Conservation (phyloP, 2,113 vertebrate species). For the Speoplatyrhinus poulsoni region DNA sequence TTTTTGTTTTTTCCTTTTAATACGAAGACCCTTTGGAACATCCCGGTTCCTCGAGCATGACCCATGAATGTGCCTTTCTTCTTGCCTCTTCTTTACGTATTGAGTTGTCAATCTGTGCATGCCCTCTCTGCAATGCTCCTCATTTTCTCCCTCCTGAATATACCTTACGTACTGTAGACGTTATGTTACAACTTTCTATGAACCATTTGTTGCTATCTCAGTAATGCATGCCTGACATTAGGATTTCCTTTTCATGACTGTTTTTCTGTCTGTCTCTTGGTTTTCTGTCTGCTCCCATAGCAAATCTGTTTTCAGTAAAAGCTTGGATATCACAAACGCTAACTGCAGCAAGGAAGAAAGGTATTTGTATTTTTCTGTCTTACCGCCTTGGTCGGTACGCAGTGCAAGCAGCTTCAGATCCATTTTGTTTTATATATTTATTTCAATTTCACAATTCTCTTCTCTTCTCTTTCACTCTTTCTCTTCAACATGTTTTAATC, state of each 20-base stretch:
- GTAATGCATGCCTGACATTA: conserved; percentile 43
- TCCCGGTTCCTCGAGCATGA: conserved; percentile 33
- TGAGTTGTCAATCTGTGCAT: conserved; percentile 26
- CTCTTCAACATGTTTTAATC: background rate
- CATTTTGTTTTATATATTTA: background rate
- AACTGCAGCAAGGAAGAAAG: conserved; percentile 97
- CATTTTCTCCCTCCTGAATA: background rate
- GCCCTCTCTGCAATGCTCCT: conserved; percentile 8
- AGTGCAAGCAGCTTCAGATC: background rate
- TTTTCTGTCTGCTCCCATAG: conserved; percentile 63
- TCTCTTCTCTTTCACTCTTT: too few species aligned
- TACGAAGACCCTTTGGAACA: conserved; percentile 2
- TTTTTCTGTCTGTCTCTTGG: conserved; percentile 63
- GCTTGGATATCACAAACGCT: conserved; percentile 99
- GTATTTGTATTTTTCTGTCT: conserved; percentile 74
- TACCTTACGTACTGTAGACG: background rate
- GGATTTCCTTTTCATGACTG: conserved; percentile 51
- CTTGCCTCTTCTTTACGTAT: background rate
- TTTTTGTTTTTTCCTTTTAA: background rate
- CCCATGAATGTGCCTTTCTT: conserved; percentile 19
- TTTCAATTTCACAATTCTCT: too few species aligned
- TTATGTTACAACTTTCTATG: background rate
- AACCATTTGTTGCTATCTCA: conserved; percentile 6
- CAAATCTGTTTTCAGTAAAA: conserved; percentile 92
- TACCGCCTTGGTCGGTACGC: conserved; percentile 8